Conservation (phyloP, 1,140 invertebrate species). For the Hydropsyche tenuis region DNA sequence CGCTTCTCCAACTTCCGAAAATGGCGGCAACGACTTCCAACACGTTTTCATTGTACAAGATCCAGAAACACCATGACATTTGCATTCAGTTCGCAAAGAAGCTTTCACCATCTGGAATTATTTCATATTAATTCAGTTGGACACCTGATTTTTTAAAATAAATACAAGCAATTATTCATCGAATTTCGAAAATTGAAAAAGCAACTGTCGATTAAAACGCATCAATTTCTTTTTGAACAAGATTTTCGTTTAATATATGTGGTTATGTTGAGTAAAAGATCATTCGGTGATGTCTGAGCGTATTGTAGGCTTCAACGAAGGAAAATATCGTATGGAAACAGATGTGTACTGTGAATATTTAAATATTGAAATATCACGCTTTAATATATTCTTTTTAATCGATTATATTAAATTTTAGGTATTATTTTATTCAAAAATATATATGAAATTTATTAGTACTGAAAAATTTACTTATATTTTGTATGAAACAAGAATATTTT, state of each 20-base stretch:
- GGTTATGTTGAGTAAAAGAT: constrained; percentile 36
- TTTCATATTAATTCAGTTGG: too few species aligned
- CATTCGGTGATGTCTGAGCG: constrained; percentile 12
- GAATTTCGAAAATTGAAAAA: not conserved
- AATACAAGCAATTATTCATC: too few species aligned
- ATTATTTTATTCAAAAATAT: too few species aligned
- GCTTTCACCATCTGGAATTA: constrained; percentile 81
- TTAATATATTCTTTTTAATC: too few species aligned
- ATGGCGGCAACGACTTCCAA: constrained; percentile 88
- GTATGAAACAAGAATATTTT: too few species aligned
- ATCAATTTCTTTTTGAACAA: not conserved
- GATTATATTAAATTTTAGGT: too few species aligned
- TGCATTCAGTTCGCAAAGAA: constrained; percentile 84
- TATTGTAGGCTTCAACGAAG: constrained; percentile 26
- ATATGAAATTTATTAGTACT: too few species aligned
- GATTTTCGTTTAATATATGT: constrained; percentile 33
- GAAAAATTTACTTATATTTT: too few species aligned
- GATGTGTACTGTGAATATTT: not conserved
- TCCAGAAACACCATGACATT: constrained; percentile 96
- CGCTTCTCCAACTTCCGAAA: constrained; percentile 81
- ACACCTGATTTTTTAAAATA: constrained; percentile 3
- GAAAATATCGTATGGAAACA: constrained; percentile 1
- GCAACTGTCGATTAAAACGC: not conserved
- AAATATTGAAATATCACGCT: too few species aligned
- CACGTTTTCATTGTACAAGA: constrained; percentile 94